Evolutionary conservation across 2,888 invertebrate genomes (phyloP), one percentile per base, ranked within the genome.

Genomic region (Mimas tiliae): DNA sequence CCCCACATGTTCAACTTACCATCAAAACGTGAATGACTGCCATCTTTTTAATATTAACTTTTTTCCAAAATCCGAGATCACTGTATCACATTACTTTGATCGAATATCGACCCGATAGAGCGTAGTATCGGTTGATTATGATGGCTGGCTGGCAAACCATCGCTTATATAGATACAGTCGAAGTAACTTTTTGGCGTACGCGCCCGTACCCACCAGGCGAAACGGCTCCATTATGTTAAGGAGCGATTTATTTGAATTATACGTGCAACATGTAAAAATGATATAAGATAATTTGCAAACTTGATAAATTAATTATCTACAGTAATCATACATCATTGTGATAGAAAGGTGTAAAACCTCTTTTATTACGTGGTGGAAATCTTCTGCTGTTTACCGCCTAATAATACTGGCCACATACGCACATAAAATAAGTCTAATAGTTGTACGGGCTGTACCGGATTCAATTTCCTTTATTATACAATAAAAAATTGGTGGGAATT

Each of bases 11-110:
- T 2, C 8, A 65, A 65, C 83, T 83, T 73, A 85, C 84, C 83
- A 84, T 79, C 78, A 85, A 83, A 78, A 80, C 72, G 64, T 74
- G 74, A 66, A 83, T 67, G 73, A 70, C 73, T 72, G 66, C 68
- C 84, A 81, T 84, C 8, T 68, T 74, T 53, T 69, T 45, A 69
- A 63, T 68, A 67, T 64, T 58, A 67, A 63, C 64, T 42, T 70
- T 68, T n/a, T 71, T 68, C 70, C 63, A 70, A 70, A 69, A 62
- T 72, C 70, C 73, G 75, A 81, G 74, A 77, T 77, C 81, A 81
- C 83, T 69, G 70, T 78, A 76, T 81, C 81, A 84, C 83, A 79
- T 79, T 75, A 81, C 80, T 74, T 75, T 77, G 72, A 70, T 72
- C 63, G 66, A 69, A 68, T 67, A 72, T 70, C 70, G 71, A 70